Base-by-base conservation (phyloP, 2,113 vertebrate species). In the Corythornis vintsioides region DNA sequence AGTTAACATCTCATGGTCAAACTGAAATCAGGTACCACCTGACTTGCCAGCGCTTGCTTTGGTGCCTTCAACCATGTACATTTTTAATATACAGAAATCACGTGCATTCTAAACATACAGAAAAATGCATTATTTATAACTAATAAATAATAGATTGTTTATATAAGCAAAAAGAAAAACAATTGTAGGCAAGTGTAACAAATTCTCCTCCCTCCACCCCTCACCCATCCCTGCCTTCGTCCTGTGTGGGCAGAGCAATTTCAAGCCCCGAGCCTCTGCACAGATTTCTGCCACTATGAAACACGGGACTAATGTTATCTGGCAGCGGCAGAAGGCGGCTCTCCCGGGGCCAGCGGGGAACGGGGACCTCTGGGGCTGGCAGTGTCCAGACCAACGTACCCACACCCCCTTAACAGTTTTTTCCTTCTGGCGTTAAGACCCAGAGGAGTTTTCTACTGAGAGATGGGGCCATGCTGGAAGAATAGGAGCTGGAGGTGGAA, bases 101-200 rank as follows among this genome's bases (percentile, higher is more conserved):
- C 79, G 90, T 95, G 93, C 83, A 83, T 95, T 95, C 94, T 92
- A 96, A 96, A 96, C 95, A 96, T 95, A 96, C 95, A 96, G 95
- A 93, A 95, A 95, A 95, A 95, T 96, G 85, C 72, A 95, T 96
- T 96, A 96, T 96, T 96, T 96, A 96, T 96, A 95, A 59, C 89
- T 96, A 79, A 95, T 93, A 96, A 96, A 96, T 96, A 96, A 96
- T 95, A 96, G 89, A 93, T 96, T 96, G 94, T 96, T 96, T 96
- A 95, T 95, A 95, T 95, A 93, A 96, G 86, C 89, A 95, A 94
- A 95, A 92, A 90, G 93, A 90, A 89, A 95, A 96, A 92, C 94
- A 95, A 95, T 95, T 83, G 87, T 90, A 92, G 86, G 92, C 94
- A 93, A 94, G 89, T 94, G 94, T 96, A 96, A 89, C 94, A 83